A percentile compares a stretch with the other conserved stretches of the same genome.
Conservation (phyloP, 2,797 vertebrate genomes). For the Platalea minor region DNA sequence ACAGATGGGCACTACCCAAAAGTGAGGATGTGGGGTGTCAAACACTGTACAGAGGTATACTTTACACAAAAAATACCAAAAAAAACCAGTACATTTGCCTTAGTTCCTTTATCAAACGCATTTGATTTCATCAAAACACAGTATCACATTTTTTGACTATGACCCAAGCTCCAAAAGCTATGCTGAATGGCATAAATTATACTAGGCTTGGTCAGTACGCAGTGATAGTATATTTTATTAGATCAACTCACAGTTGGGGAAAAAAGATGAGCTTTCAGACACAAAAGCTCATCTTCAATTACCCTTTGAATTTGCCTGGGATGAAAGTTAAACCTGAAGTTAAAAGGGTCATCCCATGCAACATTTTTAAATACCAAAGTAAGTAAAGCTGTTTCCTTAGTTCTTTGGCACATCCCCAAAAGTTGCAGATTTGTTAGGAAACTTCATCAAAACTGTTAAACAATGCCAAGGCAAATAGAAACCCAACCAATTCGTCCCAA, state of each 20-base stretch:
- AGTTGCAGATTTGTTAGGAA: background rate
- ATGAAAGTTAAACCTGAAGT: background rate
- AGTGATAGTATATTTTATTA: background rate
- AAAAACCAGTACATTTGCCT: background rate
- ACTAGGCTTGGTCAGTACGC: background rate
- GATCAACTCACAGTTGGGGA: background rate
- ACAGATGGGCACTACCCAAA: background rate
- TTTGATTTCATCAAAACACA: background rate
- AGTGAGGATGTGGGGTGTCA: background rate
- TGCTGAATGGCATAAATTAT: background rate
- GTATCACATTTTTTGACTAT: background rate
- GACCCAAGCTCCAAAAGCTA: background rate
- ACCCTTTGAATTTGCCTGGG: background rate
- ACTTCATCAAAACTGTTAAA: background rate
- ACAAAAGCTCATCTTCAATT: background rate
- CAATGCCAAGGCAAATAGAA: background rate
- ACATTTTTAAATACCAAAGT: background rate
- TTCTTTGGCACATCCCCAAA: background rate
- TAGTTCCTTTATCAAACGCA: background rate
- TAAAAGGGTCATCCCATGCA: background rate
- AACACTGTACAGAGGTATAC: background rate
- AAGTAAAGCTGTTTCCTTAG: background rate
- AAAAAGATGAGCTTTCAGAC: background rate
- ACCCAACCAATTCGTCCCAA: background rate
- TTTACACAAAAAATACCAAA: background rate